Percentiles rank a stretch among this genome's conserved stretches.
Evolutionary conservation across 2,113 vertebrate species (phyloP).

Genomic region (Eulemur macaco): DNA sequence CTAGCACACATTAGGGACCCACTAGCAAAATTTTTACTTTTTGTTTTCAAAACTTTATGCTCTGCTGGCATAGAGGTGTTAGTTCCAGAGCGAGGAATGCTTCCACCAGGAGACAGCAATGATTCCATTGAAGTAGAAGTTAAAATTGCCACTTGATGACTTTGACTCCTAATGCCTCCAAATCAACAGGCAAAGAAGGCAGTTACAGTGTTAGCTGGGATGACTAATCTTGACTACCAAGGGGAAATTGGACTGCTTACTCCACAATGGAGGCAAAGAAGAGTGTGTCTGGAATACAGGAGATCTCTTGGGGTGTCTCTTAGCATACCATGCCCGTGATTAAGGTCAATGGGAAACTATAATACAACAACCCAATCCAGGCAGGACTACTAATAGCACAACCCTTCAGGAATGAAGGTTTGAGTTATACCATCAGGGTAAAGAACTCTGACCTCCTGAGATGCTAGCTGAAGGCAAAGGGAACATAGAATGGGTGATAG

Average conservation of each 20-base stretch:
- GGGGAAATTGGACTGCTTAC: not conserved
- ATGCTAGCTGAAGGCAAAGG: no score
- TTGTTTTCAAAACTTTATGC: not conserved
- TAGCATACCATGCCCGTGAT: not conserved
- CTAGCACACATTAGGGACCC: not conserved
- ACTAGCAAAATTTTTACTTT: not conserved
- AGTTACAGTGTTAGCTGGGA: not conserved
- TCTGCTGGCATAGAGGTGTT: not conserved
- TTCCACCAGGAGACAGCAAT: not conserved
- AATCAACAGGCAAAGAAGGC: not conserved
- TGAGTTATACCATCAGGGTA: not conserved
- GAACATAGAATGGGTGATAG: no score
- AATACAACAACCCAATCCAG: not conserved
- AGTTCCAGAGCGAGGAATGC: not conserved
- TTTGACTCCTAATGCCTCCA: not conserved
- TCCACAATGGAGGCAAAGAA: not conserved
- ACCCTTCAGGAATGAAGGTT: not conserved
- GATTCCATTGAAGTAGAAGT: not conserved
- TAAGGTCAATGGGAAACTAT: not conserved
- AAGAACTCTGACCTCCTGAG: not conserved
- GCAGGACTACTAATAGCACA: not conserved
- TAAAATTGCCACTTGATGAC: not conserved
- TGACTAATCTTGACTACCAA: not conserved
- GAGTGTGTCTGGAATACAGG: not conserved
- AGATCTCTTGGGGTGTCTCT: not conserved